Conservation (phyloP, 2,113 vertebrate genomes). For the Chaetodon trifascialis region DNA sequence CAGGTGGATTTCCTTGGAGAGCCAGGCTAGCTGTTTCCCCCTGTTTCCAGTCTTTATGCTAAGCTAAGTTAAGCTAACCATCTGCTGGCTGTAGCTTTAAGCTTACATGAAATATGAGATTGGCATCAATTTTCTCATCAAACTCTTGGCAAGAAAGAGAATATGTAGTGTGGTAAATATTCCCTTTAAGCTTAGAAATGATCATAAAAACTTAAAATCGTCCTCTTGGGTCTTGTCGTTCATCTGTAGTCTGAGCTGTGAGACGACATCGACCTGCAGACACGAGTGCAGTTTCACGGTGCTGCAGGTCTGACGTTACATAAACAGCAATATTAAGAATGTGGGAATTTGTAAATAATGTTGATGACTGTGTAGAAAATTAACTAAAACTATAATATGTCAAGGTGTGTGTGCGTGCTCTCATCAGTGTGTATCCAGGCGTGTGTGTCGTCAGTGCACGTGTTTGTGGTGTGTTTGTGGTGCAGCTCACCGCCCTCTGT, state of each 20-base stretch:
- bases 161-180: too few species aligned
- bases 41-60: too few species aligned
- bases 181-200: too few species aligned
- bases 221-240: background rate
- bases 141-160: too few species aligned
- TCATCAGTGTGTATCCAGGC: constrained; percentile 1
- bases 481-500: constrained; percentile 54
- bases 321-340: background rate
- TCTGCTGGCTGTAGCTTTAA: too few species aligned
- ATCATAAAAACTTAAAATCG: background rate
- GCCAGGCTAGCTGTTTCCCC: too few species aligned
- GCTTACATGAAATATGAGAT: too few species aligned
- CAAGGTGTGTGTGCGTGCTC: constrained; percentile 3
- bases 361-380: background rate
- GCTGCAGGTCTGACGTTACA: background rate
- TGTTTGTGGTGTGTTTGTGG: constrained; percentile 12
- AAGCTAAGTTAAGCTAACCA: too few species aligned
- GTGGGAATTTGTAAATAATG: background rate
- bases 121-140: too few species aligned
- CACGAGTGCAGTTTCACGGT: background rate
- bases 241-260: background rate
- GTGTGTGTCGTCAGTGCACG: background rate
- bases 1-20: too few species aligned
- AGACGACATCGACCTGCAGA: background rate
- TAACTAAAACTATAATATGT: constrained; percentile 9